Evolutionary conservation across 2,797 vertebrate species (phyloP).

Genomic region (Lepidocolaptes lacrymiger): DNA sequence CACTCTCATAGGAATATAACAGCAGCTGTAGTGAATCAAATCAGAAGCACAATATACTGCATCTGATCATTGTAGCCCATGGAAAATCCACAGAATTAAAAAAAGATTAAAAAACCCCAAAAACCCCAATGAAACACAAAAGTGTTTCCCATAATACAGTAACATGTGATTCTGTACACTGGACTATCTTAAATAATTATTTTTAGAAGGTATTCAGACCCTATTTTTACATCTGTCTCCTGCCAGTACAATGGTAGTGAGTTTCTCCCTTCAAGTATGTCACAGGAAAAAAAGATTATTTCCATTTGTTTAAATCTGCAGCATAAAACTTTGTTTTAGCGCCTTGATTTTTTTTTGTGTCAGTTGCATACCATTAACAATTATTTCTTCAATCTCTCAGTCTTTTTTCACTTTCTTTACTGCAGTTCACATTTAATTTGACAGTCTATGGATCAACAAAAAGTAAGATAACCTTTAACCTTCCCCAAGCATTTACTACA

Average conservation of each 20-base stretch:
- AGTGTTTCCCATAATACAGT: neutral
- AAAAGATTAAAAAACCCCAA: neutral
- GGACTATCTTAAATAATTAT: neutral
- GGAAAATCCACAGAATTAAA: neutral
- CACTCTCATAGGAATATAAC: neutral
- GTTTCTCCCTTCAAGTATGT: neutral
- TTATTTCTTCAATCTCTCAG: neutral
- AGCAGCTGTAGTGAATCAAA: neutral
- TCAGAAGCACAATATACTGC: neutral
- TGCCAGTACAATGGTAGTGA: neutral
- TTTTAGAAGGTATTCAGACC: neutral
- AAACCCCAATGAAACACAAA: neutral
- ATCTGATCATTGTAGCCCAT: rapidly evolving
- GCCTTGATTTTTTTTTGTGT: neutral
- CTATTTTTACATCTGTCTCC: neutral
- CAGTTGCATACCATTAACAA: neutral
- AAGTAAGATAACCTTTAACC: neutral
- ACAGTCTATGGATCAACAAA: neutral
- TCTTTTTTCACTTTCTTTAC: neutral
- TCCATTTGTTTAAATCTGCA: neutral
- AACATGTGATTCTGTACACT: neutral
- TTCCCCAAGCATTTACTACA: neutral
- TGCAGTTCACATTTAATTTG: neutral
- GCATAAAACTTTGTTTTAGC: neutral
- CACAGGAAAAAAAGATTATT: neutral